These are phyloP conservation scores for Panonychus citri DNA, from an alignment of 1,140 invertebrate species.

Conservation along the genomic window DNA sequence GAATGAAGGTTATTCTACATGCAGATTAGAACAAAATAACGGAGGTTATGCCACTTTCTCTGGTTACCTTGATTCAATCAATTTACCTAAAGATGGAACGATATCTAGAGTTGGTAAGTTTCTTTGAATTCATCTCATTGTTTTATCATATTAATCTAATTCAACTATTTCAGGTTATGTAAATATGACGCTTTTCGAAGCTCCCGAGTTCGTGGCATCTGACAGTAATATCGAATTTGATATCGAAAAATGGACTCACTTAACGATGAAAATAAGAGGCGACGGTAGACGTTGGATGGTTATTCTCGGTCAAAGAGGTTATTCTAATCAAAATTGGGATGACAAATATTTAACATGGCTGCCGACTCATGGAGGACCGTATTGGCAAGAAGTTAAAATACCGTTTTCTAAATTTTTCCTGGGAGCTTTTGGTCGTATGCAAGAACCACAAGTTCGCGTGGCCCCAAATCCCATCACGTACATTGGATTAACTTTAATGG, in stretches of 20 bases:
- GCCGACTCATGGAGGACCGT: slow-evolving; percentile 78
- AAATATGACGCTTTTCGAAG: background rate
- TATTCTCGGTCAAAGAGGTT: slow-evolving; percentile 35
- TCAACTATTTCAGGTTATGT: background rate
- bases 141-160: background rate
- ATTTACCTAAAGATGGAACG: slow-evolving; percentile 43
- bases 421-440: slow-evolving; percentile 53
- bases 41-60: slow-evolving; percentile 32
- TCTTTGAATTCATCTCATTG: background rate
- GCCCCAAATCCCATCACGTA: slow-evolving; percentile 36
- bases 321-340: slow-evolving; percentile 55
- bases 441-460: slow-evolving; percentile 48
- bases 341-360: slow-evolving; percentile 57
- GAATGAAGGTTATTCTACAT: slow-evolving; percentile 8
- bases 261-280: slow-evolving; percentile 59
- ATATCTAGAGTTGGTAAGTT: background rate
- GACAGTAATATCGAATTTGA: background rate
- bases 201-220: background rate
- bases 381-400: slow-evolving; percentile 77
- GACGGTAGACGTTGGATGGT: slow-evolving; percentile 75
- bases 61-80: slow-evolving; percentile 37
- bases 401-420: slow-evolving; percentile 83
- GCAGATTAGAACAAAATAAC: background rate
- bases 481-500: slow-evolving; percentile 56
- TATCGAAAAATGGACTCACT: slow-evolving; percentile 40